phyloP scores from a whole-genome alignment of 2,113 vertebrate species.

The Cryptomyrus ogoouensis region DNA sequence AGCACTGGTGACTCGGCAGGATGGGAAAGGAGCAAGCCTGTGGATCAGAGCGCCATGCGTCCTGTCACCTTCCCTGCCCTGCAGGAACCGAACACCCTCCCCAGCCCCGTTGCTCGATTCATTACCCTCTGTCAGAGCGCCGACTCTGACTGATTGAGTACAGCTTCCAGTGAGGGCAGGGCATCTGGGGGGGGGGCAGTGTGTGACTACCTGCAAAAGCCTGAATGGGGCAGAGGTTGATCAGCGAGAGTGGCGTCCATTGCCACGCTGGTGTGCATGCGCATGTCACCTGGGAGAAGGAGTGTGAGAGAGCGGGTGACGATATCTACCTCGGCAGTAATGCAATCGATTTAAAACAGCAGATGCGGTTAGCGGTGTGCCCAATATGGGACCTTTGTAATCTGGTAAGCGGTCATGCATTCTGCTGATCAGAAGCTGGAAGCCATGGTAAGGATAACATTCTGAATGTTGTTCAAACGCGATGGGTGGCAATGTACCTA shows the following conservation, averaged over 20 bases:
- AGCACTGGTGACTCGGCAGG: not conserved
- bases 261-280: not conserved
- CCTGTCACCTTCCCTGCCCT: not conserved
- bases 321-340: not conserved
- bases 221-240: not conserved
- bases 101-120: not conserved
- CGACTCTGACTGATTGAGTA: not conserved
- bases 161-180: not conserved
- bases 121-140: not conserved
- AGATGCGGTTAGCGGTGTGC: not conserved
- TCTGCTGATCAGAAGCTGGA: not conserved
- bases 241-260: not conserved
- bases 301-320: not conserved
- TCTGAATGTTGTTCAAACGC: not conserved
- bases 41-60: not conserved
- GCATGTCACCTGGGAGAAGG: not conserved
- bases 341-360: not conserved
- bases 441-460: not conserved
- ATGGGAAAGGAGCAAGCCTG: not conserved
- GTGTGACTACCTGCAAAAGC: not conserved
- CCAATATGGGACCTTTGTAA: not conserved
- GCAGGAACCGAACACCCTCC: not conserved
- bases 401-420: not conserved
- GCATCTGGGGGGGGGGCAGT: not conserved
- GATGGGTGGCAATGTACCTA: not conserved